Evolutionary conservation across 2,113 vertebrate genomes (phyloP).

Genomic region (Empidonax traillii): DNA sequence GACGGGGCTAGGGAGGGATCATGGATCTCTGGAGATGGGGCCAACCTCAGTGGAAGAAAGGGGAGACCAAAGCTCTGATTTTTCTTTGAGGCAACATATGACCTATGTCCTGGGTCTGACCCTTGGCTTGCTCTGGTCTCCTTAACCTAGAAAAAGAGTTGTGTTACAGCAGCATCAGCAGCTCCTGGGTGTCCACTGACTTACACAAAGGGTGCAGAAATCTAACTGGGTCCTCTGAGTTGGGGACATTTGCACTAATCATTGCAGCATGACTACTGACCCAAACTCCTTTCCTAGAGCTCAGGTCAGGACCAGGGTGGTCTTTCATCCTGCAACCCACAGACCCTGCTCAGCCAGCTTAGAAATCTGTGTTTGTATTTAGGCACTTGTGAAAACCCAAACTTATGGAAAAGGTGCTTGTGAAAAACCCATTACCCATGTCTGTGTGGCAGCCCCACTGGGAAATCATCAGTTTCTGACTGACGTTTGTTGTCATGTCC

Average conservation of each 20-base stretch:
- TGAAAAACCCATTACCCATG: not conserved
- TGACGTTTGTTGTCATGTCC: not conserved
- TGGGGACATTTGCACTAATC: not conserved
- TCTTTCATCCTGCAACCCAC: not conserved
- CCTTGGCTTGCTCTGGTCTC: not conserved
- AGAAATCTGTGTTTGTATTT: not conserved
- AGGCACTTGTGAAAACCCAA: not conserved
- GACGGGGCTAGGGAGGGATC: not conserved
- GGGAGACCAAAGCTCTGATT: not conserved
- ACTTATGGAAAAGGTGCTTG: not conserved
- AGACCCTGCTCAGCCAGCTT: not conserved
- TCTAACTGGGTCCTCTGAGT: not conserved
- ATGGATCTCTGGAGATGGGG: no score
- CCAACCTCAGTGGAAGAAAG: not conserved
- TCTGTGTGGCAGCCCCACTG: not conserved
- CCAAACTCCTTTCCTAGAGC: not conserved
- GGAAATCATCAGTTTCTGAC: not conserved
- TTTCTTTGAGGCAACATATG: not conserved
- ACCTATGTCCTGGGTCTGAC: fast-evolving
- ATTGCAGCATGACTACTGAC: not conserved
- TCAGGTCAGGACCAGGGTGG: not conserved
- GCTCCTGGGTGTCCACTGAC: not conserved
- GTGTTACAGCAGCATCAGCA: not conserved
- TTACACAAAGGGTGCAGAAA: fast-evolving
- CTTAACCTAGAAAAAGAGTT: not conserved